Base-by-base conservation (phyloP, 2,113 vertebrate genomes). In the Pungitius pungitius region DNA sequence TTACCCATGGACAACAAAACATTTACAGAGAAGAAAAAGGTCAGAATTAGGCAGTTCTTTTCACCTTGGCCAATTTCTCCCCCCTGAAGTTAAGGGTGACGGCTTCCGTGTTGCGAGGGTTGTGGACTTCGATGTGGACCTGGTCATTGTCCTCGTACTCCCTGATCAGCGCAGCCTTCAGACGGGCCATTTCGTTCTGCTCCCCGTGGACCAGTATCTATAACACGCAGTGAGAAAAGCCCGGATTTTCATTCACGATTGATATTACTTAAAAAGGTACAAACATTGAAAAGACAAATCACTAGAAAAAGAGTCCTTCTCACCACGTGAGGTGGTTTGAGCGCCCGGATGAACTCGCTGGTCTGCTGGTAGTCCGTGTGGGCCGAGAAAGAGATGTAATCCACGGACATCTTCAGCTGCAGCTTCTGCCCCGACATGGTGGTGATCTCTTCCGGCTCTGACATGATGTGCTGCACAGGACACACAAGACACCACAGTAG, bases 331-430 rank as follows among this genome's bases (percentile, higher is more conserved):
- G 97, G 98, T 1, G 97, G 98, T 70, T 99, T 99, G 79, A 99
- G 93, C 3, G 97, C 97, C 27, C 98, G 94, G 87, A 99, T 99
- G 90, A 99, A 99, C 92, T 99, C 98, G 88, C 97, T 99, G 49
- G 98, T 99, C 90, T 99, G 98, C 87, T 99, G 97, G 91, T 99
- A 99, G 91, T 99, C 97, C 1, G 98, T 99, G 88, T 99, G 98
- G 77, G 98, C 98, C 3, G 98, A 99, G 92, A 99, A 99, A 85
- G 96, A 99, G 90, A 99, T 99, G 93, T 99, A 99, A 91, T 99
- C 98, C 86, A 99, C 97, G 1, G 98, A 99, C 98, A 99, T 99
- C 92, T 99, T 99, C 89, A 99, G 90, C n/a, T 95, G 97, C 15
- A 99, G 93, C 81, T 99, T 99, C 89, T 99, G 98, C 26, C 98